Percentiles rank a stretch among this genome's conserved stretches.
phyloP scores from a whole-genome alignment of 2,888 invertebrate species.

The Aproaerema taeniolella region DNA sequence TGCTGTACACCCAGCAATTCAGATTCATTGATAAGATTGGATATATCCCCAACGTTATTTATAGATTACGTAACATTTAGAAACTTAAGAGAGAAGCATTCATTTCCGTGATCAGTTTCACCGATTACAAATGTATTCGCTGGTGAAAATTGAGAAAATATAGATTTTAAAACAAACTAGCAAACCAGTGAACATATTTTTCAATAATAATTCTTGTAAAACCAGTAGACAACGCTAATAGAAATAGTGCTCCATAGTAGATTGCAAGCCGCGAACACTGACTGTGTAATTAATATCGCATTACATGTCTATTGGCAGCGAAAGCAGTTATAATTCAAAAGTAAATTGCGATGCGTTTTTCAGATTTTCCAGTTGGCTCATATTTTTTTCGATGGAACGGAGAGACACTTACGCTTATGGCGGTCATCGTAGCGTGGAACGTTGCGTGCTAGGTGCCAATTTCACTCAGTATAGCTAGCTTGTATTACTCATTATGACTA shows the following conservation, averaged over 20 bases:
- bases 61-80: no score
- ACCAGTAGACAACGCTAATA: no score
- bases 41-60: no score
- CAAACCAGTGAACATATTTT: no score
- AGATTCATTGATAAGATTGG: no score
- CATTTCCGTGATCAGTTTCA: no score
- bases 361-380: conserved; percentile 58
- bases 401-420: conserved; percentile 56
- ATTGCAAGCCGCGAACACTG: conserved; percentile 33
- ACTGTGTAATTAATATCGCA: conserved; percentile 46
- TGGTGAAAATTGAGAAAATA: no score
- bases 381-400: conserved; percentile 42
- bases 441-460: conserved; percentile 54
- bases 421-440: conserved; percentile 54
- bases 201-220: no score
- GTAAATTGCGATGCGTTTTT: conserved; percentile 53
- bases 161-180: no score
- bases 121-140: no score
- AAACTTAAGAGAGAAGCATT: no score
- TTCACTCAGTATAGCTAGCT: conserved; percentile 42
- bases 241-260: background rate
- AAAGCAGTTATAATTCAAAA: conserved; percentile 62
- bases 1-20: no score
- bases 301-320: conserved; percentile 40
- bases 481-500: conserved; percentile 11